Conservation (phyloP, 2,888 invertebrate genomes). For the Antheraea assamensis region DNA sequence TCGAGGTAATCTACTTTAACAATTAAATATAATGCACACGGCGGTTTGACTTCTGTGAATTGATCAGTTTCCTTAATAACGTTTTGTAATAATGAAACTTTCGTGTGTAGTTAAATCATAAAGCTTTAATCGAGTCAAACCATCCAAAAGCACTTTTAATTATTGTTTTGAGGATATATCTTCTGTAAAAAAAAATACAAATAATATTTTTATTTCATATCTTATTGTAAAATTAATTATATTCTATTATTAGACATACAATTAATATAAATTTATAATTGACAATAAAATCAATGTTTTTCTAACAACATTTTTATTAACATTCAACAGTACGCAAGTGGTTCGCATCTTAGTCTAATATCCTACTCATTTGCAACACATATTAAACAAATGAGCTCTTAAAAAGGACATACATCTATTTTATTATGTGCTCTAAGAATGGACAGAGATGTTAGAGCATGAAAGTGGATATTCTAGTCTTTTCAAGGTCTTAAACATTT, state of each 20-base stretch:
- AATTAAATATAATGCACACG: background rate
- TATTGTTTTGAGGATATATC: background rate
- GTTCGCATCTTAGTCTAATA: background rate
- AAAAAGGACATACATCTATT: background rate
- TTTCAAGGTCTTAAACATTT: background rate
- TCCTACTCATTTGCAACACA: background rate
- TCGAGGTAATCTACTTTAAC: background rate
- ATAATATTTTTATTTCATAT: background rate
- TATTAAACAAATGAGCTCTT: background rate
- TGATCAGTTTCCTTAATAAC: background rate
- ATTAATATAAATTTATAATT: background rate
- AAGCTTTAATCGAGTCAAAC: background rate
- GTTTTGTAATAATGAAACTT: background rate
- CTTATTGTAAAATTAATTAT: background rate
- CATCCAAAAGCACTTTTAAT: background rate
- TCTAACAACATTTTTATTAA: background rate
- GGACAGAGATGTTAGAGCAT: background rate
- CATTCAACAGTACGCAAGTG: background rate
- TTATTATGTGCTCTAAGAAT: background rate
- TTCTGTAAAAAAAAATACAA: background rate
- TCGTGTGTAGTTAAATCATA: background rate
- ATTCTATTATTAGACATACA: background rate
- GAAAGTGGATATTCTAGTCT: conserved; percentile 7
- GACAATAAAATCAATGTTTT: background rate
- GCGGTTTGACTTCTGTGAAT: background rate